Evolutionary conservation across 1,140 invertebrate species (phyloP), one percentile per base, ranked within the genome.

Genomic region (Pemphigus obesinymphae): DNA sequence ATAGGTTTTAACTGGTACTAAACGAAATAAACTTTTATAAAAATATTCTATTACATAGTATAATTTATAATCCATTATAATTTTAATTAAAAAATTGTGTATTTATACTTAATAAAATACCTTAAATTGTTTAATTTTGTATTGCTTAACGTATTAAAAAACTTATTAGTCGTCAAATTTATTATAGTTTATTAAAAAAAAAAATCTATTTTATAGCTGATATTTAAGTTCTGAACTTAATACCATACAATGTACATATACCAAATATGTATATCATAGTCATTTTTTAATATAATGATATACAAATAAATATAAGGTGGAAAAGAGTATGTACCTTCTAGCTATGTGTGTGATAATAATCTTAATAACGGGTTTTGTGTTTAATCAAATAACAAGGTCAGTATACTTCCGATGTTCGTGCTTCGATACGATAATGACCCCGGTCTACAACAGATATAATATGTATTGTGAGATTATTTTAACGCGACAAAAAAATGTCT

Each of bases 351-450:
- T 70, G 63, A 43, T 70, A 4, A 26, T 37, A 53, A 61, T 78
- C 75, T 15, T 31, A 40, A 61, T 63, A 80, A 40, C 55, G 55
- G 23, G 76, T 80, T 80, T 61, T 63, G 17, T 31, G 34, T 29
- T 63, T 45, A 29, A n/a, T n/a, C n/a, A n/a, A n/a, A n/a, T n/a
- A n/a, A 40, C 76, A 80, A 80, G 76, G 76, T 63, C 26, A 63
- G 17, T 43, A 45, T 43, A 78, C 23, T 45, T 80, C 76, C 55
- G 34, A 45, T 48, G 23, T 61, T 13, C 13, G 26, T 43, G 13
- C 2, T 20, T 40, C 8, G 15, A 61, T 37, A 15, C 37, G 76
- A 31, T 63, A 80, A 45, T 80, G 55, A 80, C 55, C 55, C 76
- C 55, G 73, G 31, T n/a, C 13, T 50, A 48, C 17, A 8, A 73